Base-by-base conservation (phyloP, 2,888 invertebrate genomes). In the Cyaniris semiargus region DNA sequence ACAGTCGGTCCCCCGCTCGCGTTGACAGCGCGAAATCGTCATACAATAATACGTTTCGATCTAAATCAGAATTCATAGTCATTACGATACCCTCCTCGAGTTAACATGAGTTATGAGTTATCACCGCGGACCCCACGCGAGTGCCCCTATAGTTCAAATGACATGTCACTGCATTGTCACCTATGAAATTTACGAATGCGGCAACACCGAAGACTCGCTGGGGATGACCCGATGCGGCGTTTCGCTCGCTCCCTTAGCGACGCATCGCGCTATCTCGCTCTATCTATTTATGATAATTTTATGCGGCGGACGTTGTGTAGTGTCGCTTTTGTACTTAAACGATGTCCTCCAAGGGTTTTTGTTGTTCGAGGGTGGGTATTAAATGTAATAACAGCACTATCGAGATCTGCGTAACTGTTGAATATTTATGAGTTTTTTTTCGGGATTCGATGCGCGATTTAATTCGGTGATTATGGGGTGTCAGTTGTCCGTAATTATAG, bases 201-300 rank as follows among this genome's bases (percentile, higher is more conserved):
- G 87, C 86, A 86, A 87, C 86, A 84, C 82, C 82, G 81, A 81
- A 80, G 78, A 79, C 80, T 74, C 74, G 74, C 74, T 79, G 71
- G 84, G 84, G 85, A 84, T 86, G 88, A 86, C 89, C 89, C 82
- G 78, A 78, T 79, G 77, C 58, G 78, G 80, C 79, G 78, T 81
- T 80, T 80, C 78, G 79, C 58, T 78, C 79, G 13, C 78, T 18
- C 78, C 38, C 23, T 76, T 21, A 74, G 71, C 75, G 78, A 79
- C 58, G 76, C 77, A 80, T 78, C 78, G 78, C 60, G 76, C 79
- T 76, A 70, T 88, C 87, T 83, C 86, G 78, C 84, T 89, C 87
- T 85, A 80, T 86, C 89, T 91, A 91, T 93, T 93, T 93, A 93
- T 93, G 92, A 92, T 93, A 92, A 93, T 93, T 92, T 93, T 93